Percentiles rank a stretch among this genome's conserved stretches.
Conservation (phyloP, 2,113 vertebrate genomes). For the Rhodinocichla rosea region DNA sequence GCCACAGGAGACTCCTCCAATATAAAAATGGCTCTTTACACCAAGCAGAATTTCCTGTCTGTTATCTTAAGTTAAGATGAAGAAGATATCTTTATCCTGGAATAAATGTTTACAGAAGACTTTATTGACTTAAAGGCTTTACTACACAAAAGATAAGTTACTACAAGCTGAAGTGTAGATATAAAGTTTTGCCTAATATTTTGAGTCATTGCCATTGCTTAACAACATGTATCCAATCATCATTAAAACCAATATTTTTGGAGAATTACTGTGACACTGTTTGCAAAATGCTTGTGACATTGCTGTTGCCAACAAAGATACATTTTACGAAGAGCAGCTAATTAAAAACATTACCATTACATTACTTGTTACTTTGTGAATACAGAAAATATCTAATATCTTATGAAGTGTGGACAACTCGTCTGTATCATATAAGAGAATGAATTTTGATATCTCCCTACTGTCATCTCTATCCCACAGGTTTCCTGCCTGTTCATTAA, state of each 20-base stretch:
- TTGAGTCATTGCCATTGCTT: neutral
- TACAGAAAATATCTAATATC: neutral
- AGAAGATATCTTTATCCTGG: neutral
- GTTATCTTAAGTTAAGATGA: neutral
- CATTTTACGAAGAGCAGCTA: neutral
- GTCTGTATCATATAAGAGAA: neutral
- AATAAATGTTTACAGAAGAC: neutral
- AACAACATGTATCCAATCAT: neutral
- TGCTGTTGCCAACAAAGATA: neutral
- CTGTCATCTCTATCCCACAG: neutral
- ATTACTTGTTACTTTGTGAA: neutral
- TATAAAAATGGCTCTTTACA: neutral
- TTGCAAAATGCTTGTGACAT: neutral
- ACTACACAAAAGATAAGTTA: neutral
- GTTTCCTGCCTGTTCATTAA: neutral
- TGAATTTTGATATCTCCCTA: neutral
- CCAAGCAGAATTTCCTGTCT: neutral
- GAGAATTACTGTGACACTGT: neutral
- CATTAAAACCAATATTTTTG: neutral
- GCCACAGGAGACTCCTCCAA: neutral
- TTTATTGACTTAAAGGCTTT: neutral
- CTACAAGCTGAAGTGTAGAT: neutral
- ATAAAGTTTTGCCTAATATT: neutral
- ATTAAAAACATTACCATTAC: neutral
- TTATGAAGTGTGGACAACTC: neutral